phyloP scores from a whole-genome alignment of 1,140 invertebrate species.

The Hesperophylax magnus region DNA sequence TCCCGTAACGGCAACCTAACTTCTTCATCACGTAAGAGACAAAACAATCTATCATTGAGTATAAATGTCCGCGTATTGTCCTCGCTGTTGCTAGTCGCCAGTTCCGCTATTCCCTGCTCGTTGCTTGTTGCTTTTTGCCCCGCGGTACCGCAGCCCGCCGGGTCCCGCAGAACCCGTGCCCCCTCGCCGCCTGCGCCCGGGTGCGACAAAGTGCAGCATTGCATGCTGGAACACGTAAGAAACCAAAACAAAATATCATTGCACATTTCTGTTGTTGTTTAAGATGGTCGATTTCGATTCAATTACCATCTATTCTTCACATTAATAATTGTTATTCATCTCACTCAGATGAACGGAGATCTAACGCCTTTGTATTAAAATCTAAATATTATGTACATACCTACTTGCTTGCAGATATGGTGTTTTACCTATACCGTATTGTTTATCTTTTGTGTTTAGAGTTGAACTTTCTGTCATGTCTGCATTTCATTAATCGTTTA shows the following conservation, averaged over 20 bases:
- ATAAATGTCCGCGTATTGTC: constrained; percentile 15
- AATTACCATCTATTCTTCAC: not conserved
- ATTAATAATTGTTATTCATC: not conserved
- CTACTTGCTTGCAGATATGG: too few species aligned
- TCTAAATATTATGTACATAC: not conserved
- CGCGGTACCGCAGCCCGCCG: not conserved
- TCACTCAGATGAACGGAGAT: not conserved
- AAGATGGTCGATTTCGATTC: constrained; percentile 5
- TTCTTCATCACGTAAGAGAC: constrained; percentile 32
- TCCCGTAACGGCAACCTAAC: constrained; percentile 34
- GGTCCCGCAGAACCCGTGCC: not conserved
- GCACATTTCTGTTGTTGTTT: constrained; percentile 34
- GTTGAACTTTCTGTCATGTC: too few species aligned
- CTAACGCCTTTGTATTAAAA: not conserved
- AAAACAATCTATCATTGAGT: constrained; percentile 30
- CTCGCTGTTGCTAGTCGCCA: constrained; percentile 36
- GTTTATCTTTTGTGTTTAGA: too few species aligned
- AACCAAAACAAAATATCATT: constrained; percentile 28
- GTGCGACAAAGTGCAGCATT: not conserved
- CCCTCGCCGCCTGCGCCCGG: not conserved
- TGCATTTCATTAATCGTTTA: too few species aligned
- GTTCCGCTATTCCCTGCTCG: not conserved
- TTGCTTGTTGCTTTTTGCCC: too few species aligned
- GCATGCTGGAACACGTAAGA: constrained; percentile 23
- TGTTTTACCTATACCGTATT: too few species aligned